Evolutionary conservation across 2,113 vertebrate species (phyloP).

Genomic region (Rhegmatorhina hoffmannsi): DNA sequence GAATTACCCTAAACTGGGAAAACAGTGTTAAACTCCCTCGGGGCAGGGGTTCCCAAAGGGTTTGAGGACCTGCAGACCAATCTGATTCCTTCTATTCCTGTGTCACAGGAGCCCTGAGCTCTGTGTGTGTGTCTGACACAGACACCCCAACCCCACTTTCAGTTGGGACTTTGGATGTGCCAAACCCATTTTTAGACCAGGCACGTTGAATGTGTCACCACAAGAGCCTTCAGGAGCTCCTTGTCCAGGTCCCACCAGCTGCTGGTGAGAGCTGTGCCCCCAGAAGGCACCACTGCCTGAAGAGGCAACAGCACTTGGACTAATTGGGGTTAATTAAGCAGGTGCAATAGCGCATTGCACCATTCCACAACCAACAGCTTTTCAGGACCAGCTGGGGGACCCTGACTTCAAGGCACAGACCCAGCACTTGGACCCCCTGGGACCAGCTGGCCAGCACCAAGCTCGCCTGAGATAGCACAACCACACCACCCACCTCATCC

Average conservation of each 20-base stretch:
- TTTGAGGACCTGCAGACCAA: fast-evolving
- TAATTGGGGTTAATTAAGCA: conserved; percentile 27
- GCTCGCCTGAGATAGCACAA: background rate
- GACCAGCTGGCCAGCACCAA: background rate
- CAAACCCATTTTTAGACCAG: background rate
- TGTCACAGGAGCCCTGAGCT: fast-evolving
- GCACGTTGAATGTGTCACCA: fast-evolving
- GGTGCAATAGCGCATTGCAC: background rate
- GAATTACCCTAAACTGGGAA: background rate
- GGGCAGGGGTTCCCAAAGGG: background rate
- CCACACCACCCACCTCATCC: background rate
- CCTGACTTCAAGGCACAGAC: background rate
- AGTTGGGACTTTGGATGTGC: fast-evolving
- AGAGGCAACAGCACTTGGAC: background rate
- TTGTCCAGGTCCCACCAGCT: background rate
- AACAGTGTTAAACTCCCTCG: background rate
- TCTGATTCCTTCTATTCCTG: background rate
- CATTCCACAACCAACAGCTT: background rate
- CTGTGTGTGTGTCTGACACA: fast-evolving
- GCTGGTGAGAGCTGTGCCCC: background rate
- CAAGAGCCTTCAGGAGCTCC: background rate
- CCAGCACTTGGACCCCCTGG: fast-evolving
- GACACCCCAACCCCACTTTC: background rate
- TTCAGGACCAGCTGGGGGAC: background rate
- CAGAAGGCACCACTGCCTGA: background rate